A percentile compares a stretch with the other conserved stretches of the same genome.
phyloP scores from a whole-genome alignment of 2,888 invertebrate genomes.

The Lithophane leautieri region DNA sequence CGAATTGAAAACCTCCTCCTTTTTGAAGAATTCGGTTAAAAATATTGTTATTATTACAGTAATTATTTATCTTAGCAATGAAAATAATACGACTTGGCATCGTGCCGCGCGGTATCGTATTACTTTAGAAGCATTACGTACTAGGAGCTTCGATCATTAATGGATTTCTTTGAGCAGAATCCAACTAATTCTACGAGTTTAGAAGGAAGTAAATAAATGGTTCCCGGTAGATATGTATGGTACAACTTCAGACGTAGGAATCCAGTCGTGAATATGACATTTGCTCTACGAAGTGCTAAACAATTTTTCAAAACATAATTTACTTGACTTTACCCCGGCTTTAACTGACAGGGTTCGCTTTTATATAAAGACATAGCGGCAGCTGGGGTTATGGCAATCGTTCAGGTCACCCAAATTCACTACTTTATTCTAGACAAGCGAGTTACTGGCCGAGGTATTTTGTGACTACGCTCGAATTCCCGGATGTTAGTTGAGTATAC shows the following conservation, averaged over 20 bases:
- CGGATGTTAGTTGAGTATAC: conserved; percentile 31
- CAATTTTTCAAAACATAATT: conserved; percentile 29
- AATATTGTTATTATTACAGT: conserved; percentile 25
- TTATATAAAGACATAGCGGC: conserved; percentile 43
- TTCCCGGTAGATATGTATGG: neutral
- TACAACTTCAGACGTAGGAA: conserved; percentile 9
- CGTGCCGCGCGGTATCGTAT: conserved; percentile 67
- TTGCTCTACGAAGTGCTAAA: conserved; percentile 24
- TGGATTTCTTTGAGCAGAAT: conserved; percentile 44
- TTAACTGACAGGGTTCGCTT: conserved; percentile 39
- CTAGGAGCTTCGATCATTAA: conserved; percentile 53
- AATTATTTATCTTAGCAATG: conserved; percentile 62
- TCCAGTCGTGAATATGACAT: conserved; percentile 36
- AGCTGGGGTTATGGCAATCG: conserved; percentile 41
- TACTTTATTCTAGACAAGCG: conserved; percentile 43
- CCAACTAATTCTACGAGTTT: conserved; percentile 6
- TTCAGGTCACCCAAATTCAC: conserved; percentile 48
- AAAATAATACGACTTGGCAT: conserved; percentile 70
- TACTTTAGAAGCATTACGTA: conserved; percentile 61
- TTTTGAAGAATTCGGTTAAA: neutral
- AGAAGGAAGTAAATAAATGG: conserved; percentile 10
- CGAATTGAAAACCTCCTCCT: too few species aligned
- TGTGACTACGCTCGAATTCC: conserved; percentile 34
- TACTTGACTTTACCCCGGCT: conserved; percentile 47
- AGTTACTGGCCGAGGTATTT: conserved; percentile 38